Percentiles rank a stretch among this genome's conserved stretches.
These are phyloP conservation scores for Tupiocoris notatus DNA, from an alignment of 2,888 invertebrate species.

Conservation along the genomic window DNA sequence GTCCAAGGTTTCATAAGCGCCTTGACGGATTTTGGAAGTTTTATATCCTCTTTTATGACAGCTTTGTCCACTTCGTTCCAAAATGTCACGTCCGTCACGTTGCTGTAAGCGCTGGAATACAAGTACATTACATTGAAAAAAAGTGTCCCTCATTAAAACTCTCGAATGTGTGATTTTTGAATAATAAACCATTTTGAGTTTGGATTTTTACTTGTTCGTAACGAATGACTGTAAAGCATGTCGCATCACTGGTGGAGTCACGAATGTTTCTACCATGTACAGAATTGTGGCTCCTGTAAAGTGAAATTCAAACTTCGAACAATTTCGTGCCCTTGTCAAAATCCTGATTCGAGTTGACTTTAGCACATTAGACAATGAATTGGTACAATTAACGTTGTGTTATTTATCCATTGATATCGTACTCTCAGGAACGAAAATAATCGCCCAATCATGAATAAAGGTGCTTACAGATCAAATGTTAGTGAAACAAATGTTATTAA, in stretches of 20 bases:
- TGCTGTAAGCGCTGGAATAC: background rate
- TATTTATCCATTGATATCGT: too few species aligned
- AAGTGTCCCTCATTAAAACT: too few species aligned
- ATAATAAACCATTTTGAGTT: too few species aligned
- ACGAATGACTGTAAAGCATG: background rate
- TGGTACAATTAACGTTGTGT: too few species aligned
- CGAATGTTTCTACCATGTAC: constrained; percentile 23
- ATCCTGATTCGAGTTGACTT: too few species aligned
- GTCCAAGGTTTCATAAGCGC: background rate
- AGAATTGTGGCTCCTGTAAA: constrained; percentile 3
- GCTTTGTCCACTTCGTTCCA: background rate
- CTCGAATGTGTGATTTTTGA: too few species aligned
- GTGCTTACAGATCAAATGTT: too few species aligned
- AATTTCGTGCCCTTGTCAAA: background rate
- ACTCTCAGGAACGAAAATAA: too few species aligned
- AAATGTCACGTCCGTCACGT: background rate
- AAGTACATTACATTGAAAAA: too few species aligned
- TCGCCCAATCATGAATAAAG: too few species aligned
- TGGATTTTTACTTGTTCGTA: constrained; percentile 7
- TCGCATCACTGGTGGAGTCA: background rate
- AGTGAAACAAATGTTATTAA: too few species aligned
- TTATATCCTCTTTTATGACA: background rate
- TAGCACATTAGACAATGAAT: too few species aligned
- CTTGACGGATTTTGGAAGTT: background rate
- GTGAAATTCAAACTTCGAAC: background rate